phyloP scores from a whole-genome alignment of 2,797 vertebrate genomes.

The Gorsachius magnificus region DNA sequence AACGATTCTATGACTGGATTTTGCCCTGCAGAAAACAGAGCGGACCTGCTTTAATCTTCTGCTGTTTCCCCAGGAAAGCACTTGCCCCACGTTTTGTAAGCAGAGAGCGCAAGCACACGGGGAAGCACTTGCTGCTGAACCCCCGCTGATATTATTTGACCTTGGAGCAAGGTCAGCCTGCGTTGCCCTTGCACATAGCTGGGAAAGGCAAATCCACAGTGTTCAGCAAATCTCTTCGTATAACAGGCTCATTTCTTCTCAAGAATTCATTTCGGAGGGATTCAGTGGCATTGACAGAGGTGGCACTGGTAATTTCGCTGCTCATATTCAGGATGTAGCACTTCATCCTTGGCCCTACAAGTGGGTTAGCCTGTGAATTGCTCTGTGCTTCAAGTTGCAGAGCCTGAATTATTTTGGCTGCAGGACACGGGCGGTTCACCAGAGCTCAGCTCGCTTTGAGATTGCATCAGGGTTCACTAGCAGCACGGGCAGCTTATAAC shows the following conservation, averaged over 20 bases:
- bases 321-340: conserved; percentile 55
- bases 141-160: background rate
- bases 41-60: background rate
- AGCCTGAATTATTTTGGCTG: background rate
- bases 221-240: conserved; percentile 48
- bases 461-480: background rate
- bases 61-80: background rate
- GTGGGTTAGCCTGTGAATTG: conserved; percentile 29
- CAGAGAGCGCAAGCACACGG: background rate
- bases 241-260: conserved; percentile 38
- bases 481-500: background rate
- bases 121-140: background rate
- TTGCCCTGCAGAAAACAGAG: background rate
- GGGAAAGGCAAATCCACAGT: background rate
- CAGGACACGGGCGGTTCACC: background rate
- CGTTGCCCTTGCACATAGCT: background rate
- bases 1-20: background rate
- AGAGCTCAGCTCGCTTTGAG: background rate
- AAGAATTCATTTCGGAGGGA: conserved; percentile 63
- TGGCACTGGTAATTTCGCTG: conserved; percentile 56
- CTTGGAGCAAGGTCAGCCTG: conserved; percentile 20
- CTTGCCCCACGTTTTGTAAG: background rate
- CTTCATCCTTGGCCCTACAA: conserved; percentile 46
- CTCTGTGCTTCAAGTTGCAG: background rate
- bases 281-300: conserved; percentile 62